Percentiles rank a stretch among this genome's conserved stretches.
Conservation (phyloP, 1,140 invertebrate genomes). For the Chionoecetes opilio region DNA sequence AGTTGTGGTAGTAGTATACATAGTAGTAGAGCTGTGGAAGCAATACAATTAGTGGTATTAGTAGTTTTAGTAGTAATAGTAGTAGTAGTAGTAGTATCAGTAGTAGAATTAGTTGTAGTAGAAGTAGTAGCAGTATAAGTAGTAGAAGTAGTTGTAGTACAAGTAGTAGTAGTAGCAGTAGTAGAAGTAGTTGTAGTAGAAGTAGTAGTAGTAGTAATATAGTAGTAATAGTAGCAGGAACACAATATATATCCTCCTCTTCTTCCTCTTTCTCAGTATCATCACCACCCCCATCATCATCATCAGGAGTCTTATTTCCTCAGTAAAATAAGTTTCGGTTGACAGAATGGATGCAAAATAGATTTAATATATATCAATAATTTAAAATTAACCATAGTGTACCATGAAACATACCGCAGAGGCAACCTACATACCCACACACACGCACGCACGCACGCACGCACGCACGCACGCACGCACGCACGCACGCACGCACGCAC, state of each 20-base stretch:
- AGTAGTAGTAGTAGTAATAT: not conserved
- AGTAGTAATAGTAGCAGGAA: not conserved
- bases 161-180: conserved; percentile 4
- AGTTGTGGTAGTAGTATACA: not conserved
- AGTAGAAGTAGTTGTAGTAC: not conserved
- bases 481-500: conserved; percentile 23
- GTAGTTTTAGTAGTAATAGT: not conserved
- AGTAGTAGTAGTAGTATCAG: not conserved
- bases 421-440: no score
- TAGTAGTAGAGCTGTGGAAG: no score
- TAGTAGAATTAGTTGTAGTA: not conserved
- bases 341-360: no score
- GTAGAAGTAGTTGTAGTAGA: not conserved
- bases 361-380: no score
- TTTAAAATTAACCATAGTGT: no score
- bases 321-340: no score
- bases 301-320: no score
- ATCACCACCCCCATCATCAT: no score
- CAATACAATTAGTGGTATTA: no score
- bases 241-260: no score
- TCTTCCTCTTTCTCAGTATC: no score
- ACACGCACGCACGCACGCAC: conserved; percentile 22
- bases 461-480: conserved; percentile 23
- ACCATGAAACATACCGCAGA: no score
- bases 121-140: not conserved